Evolutionary conservation across 2,113 vertebrate species (phyloP), one percentile per base, ranked within the genome.

Genomic region (Scartelaos histophorus): DNA sequence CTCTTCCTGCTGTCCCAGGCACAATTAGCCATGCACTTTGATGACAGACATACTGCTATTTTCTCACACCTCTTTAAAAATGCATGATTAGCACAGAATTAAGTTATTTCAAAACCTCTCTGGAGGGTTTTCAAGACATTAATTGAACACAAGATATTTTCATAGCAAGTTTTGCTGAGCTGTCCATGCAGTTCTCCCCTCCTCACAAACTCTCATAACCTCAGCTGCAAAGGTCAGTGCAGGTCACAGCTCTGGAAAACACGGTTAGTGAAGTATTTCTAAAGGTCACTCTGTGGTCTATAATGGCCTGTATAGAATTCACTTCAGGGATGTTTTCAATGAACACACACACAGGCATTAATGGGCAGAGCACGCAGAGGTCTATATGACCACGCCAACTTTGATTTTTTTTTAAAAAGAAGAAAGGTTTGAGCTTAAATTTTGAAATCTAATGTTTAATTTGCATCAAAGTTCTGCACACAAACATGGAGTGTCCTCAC

Each of bases 11-110:
- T 82, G 85, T 78, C 72, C 79, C 80, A 22, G 15, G 38, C 62
- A 78, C 86, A 83, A 86, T 92, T 86, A 90, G 60, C 45, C 68
- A 90, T 89, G 90, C 84, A 82, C 91, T 91, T 91, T 90, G 81
- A 89, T 87, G 79, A 78, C 71, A 68, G 69, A 74, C 66, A 49
- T 2, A 64, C 65, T 73, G 1, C 21, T 84, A 84, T 71, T 24
- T 67, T 75, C 17, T 71, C 56, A 16, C 64, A 35, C 29, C 19
- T 82, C 73, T 80, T 89, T 82, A 87, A 86, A 87, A 82, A 91
- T 92, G 65, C n/a, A 91, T 81, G 82, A 87, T 70, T 74, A 80
- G 69, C 84, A 84, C 84, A 71, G 64, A 21, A 74, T 80, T 76
- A 13, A 62, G 73, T 79, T 81, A 46, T 82, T 82, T 79, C 77